Evolutionary conservation across 2,113 vertebrate genomes (phyloP), one percentile per base, ranked within the genome.

Genomic region (Lota lota): DNA sequence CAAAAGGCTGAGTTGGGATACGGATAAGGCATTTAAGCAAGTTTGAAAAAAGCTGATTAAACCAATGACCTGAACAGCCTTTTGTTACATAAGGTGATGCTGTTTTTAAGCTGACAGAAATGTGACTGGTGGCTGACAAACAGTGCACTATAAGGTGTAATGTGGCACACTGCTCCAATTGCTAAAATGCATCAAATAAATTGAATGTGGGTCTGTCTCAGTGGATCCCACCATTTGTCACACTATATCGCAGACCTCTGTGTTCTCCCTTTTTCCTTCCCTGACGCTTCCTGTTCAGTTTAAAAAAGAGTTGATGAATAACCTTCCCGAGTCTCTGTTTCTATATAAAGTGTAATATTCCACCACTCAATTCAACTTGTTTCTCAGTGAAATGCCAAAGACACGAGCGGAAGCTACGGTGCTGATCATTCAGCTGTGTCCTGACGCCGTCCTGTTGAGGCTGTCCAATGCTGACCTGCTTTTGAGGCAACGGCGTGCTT

Each of bases 61-160:
- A 72, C 80, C 74, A 72, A 81, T 78, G 76, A 80, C 74, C 77
- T 80, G 69, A 84, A 85, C 66, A 71, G 78, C 73, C 67, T 65
- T 72, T 81, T 78, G 83, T 88, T 88, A 83, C 76, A 77, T 83
- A 88, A 88, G 70, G 76, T 79, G 74, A 83, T 83, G 40, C 83
- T 79, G 72, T 73, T 72, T 72, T 76, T 78, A 83, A 85, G 75
- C 80, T 85, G 78, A 76, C 76, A 83, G 61, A 5, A 68, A 80
- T 65, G 76, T 66, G 70, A 66, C 79, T 79, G 82, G 75, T 18
- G 59, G 62, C 79, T 6, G 58, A 74, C 75, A 81, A 79, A 78
- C 83, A 83, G 83, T 83, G 40, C 79, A 51, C 78, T 56, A 28
- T 79, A 56, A 79, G 79, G 77, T 51, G 71, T 82, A 74, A 81